phyloP scores from a whole-genome alignment of 2,113 vertebrate species.

The Scomber scombrus region DNA sequence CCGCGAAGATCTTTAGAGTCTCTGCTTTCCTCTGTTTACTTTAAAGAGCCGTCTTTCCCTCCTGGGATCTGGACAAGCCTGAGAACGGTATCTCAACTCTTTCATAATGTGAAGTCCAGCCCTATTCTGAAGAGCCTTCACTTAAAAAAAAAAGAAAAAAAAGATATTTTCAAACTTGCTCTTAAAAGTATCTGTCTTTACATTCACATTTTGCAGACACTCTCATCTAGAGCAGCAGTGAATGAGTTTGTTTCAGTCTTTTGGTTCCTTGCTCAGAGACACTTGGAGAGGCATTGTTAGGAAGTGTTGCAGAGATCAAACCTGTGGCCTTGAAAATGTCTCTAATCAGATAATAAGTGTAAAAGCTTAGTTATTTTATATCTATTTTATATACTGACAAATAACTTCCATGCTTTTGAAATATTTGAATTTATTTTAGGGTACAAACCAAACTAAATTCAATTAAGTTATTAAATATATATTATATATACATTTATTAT shows the following conservation, averaged over 20 bases:
- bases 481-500: no score
- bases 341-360: not conserved
- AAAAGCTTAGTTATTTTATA: not conserved
- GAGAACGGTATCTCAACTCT: slow-evolving; percentile 48
- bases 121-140: slow-evolving; percentile 35
- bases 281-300: not conserved
- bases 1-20: slow-evolving; percentile 43
- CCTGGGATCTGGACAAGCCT: slow-evolving; percentile 50
- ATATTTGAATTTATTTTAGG: no score
- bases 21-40: slow-evolving; percentile 61
- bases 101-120: slow-evolving; percentile 62
- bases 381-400: no score
- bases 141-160: slow-evolving; percentile 21
- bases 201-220: slow-evolving; percentile 35
- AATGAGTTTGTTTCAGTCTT: slow-evolving; percentile 13
- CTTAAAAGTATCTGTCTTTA: slow-evolving; percentile 11
- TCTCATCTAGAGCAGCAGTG: not conserved
- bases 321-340: slow-evolving; percentile 1
- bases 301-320: not conserved
- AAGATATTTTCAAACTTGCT: slow-evolving; percentile 23
- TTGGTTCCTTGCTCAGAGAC: slow-evolving; percentile 6
- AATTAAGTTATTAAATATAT: not conserved
- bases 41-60: slow-evolving; percentile 50
- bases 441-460: not conserved
- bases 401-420: no score